Percentiles rank a stretch among this genome's conserved stretches.
Evolutionary conservation across 2,888 invertebrate genomes (phyloP).

Genomic region (Mimas tiliae): DNA sequence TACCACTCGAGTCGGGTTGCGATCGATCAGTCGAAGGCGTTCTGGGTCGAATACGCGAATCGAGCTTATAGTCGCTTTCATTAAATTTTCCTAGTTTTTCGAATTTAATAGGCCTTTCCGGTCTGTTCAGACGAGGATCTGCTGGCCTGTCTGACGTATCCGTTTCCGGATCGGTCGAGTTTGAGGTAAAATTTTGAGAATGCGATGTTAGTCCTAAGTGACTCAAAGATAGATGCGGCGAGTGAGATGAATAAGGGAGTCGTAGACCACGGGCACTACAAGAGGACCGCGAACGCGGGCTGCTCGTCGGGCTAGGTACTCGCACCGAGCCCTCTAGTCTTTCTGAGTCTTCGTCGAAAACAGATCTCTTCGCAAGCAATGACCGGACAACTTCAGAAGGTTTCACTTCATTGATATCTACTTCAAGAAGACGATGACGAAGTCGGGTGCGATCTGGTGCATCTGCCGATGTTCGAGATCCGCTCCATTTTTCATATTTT

Average conservation of each 20-base stretch:
- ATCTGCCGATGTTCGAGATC: conserved; percentile 85
- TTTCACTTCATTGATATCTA: conserved; percentile 92
- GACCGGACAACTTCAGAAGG: conserved; percentile 97
- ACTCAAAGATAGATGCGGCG: conserved; percentile 30
- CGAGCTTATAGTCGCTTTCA: conserved; percentile 56
- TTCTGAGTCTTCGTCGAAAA: conserved; percentile 98
- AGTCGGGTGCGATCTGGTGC: conserved; percentile 85
- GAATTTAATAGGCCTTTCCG: conserved; percentile 46
- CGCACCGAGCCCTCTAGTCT: conserved; percentile 94
- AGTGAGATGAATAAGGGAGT: conserved; percentile 90
- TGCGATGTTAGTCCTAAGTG: conserved; percentile 23
- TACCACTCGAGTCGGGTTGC: conserved; percentile 47
- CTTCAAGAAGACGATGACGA: conserved; percentile 90
- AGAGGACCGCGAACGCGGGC: conserved; percentile 75
- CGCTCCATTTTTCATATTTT: conserved; percentile 95
- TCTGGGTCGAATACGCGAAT: conserved; percentile 82
- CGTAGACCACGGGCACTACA: conserved; percentile 84
- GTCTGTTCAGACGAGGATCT: conserved; percentile 55
- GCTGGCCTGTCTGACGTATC: conserved; percentile 41
- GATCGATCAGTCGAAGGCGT: conserved; percentile 64
- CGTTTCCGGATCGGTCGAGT: conserved; percentile 22
- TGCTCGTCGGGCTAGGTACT: conserved; percentile 87
- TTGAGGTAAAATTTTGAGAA: conserved; percentile 17
- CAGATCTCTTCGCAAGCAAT: conserved; percentile 95
- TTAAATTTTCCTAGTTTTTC: conserved; percentile 52